Evolutionary conservation across 2,113 vertebrate genomes (phyloP), one percentile per base, ranked within the genome.

Genomic region (Hyperopisus bebe): DNA sequence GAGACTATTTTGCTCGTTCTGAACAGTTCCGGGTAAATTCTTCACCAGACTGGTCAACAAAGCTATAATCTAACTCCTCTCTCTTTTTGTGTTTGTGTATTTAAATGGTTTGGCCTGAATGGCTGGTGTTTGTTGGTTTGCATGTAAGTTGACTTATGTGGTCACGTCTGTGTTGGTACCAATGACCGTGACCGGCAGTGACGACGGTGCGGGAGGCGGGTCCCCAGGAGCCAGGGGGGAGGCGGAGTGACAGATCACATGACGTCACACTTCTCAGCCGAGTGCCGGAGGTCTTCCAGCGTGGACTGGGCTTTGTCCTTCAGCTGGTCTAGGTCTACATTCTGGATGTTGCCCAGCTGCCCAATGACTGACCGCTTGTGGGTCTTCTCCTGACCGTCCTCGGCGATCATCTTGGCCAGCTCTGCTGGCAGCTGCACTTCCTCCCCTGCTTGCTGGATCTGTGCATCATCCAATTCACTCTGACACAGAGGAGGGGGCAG

Each of bases 381-480:
- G 24, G 97, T 94, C 50, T 98, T 98, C 90, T 99, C 98, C 92
- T 98, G 97, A 77, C 97, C 97, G 94, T 99, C 98, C 91, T 99
- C 97, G 2, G 97, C 97, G 0, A 99, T 99, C 98, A 99, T 99
- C 97, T 99, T 98, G 92, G 98, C 98, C 94, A 99, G 94, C 94
- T 99, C 98, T 21, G 96, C 97, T 86, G 98, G 98, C 90, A 99
- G 93, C 89, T 97, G 96, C 93, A 99, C 97, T 0, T 99, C 98
- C 0, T 98, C 97, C 39, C 96, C 96, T 0, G 97, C 98, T 93
- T 97, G 95, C 94, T 99, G 98, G 95, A 99, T 98, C 96, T 99
- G 98, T 90, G 96, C 97, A 91, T 98, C 98, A 0, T 99, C 98
- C 0, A 94, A 85, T 91, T 98, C 98, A 0, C 97, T 99, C 98